Conservation (phyloP, 2,888 invertebrate genomes). For the Agrilus biguttatus region DNA sequence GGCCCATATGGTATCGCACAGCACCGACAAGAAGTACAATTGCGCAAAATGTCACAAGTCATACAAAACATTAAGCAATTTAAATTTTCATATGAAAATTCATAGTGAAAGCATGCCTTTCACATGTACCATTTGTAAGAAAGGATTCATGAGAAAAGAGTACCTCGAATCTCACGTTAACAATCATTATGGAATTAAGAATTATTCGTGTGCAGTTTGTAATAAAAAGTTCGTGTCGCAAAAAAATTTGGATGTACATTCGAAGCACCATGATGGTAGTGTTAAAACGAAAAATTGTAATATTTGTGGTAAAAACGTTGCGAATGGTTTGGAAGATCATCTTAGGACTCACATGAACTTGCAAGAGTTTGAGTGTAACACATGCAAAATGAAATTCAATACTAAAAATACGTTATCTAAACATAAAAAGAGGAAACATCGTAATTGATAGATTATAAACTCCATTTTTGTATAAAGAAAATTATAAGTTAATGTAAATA, state of each 20-base stretch:
- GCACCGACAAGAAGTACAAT: conserved; percentile 25
- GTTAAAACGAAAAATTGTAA: conserved; percentile 23
- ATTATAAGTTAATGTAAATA: too few relatives aligned
- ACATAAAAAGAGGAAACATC: conserved; percentile 26
- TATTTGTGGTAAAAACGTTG: conserved; percentile 25
- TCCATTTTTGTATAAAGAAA: conserved; percentile 6
- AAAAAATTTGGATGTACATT: conserved; percentile 27
- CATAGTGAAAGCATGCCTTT: conserved; percentile 23
- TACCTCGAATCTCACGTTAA: conserved; percentile 27
- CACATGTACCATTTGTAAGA: conserved; percentile 22
- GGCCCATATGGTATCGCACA: conserved; percentile 27
- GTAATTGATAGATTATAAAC: conserved; percentile 4
- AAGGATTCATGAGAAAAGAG: conserved; percentile 29
- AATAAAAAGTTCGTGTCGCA: conserved; percentile 26
- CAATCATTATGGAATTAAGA: conserved; percentile 26
- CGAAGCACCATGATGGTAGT: conserved; percentile 25
- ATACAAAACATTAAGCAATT: conserved; percentile 28
- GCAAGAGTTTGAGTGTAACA: conserved; percentile 25
- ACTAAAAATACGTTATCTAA: conserved; percentile 26
- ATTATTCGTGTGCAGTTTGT: conserved; percentile 22
- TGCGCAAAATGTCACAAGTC: conserved; percentile 26
- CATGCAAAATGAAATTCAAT: conserved; percentile 25
- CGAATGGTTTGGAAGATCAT: conserved; percentile 26
- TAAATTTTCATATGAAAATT: conserved; percentile 29
- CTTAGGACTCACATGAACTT: conserved; percentile 26